Base-by-base conservation (phyloP, 1,140 invertebrate species). In the Bactericera cockerelli region DNA sequence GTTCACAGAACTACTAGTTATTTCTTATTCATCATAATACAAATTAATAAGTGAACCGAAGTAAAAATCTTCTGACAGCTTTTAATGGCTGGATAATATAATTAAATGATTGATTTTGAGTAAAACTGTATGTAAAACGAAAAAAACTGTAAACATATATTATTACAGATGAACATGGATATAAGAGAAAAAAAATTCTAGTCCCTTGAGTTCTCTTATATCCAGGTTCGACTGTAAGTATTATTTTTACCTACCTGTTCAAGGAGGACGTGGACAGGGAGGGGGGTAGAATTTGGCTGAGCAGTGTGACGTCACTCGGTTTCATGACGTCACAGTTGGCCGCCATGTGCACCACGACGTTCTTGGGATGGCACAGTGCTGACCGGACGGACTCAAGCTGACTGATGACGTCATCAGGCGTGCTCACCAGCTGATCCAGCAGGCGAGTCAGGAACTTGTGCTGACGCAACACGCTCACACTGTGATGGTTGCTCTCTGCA, bases 361-460 rank as follows among this genome's bases (percentile, higher is more conserved):
- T 82, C 24, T 72, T 69, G 0, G 78, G 74, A 25, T 72, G 65
- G 0, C 79, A 81, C 4, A 93, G 70, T 1, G 71, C 69, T 33
- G 73, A 71, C 59, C 82, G 74, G 1, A 89, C 69, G n/a, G 68
- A 65, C 61, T 81, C 77, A 8, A 89, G 76, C 63, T 81, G 76
- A 56, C 67, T 68, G n/a, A 81, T 63, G 14, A 84, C 77, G 63
- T 73, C 56, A 73, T 78, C 70, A 1, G 73, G 71, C 8, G 55
- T 11, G 2, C 72, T 70, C 1, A 79, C 76, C 4, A 90, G 67
- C 58, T 74, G 72, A 54, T 79, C 73, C 1, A 84, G 63, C 0
- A 90, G 62, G 26, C 80, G 74, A 13, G 76, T 80, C 4, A 93
- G 74, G 68, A 93, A 92, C 56, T 79, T 80, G 42, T 84, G 81